Conservation (phyloP, 2,888 invertebrate genomes). For the Epiperipatus broadwayi region DNA sequence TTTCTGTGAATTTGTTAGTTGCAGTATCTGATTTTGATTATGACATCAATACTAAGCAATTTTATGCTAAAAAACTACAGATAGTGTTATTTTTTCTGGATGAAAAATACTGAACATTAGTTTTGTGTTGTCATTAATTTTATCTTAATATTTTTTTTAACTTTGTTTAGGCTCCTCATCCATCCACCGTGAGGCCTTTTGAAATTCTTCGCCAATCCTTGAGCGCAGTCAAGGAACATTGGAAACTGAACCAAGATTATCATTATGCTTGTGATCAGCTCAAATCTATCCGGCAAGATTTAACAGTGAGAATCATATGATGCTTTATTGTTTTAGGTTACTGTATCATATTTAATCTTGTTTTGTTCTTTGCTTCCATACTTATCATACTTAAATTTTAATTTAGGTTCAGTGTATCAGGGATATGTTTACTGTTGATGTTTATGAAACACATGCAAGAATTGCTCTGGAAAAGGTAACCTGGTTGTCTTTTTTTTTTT, state of each 20-base stretch:
- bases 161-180: constrained; percentile 60
- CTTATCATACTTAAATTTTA: no score
- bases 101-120: neutral
- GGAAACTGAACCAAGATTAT: constrained; percentile 79
- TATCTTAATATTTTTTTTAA: constrained; percentile 6
- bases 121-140: constrained; percentile 10
- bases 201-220: constrained; percentile 63
- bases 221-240: constrained; percentile 70
- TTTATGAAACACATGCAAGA: constrained; percentile 95
- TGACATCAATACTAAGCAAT: no score
- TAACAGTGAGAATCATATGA: constrained; percentile 51
- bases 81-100: neutral
- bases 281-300: constrained; percentile 93
- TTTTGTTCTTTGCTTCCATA: neutral
- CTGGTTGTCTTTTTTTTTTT: constrained; percentile 1
- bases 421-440: constrained; percentile 82
- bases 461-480: constrained; percentile 71
- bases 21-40: no score
- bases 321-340: constrained; percentile 5
- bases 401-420: constrained; percentile 79
- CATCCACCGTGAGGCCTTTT: constrained; percentile 74
- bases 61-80: no score
- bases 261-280: constrained; percentile 93
- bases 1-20: no score
- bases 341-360: neutral